Base-by-base conservation (phyloP, 1,140 invertebrate genomes). In the Apis dorsata region DNA sequence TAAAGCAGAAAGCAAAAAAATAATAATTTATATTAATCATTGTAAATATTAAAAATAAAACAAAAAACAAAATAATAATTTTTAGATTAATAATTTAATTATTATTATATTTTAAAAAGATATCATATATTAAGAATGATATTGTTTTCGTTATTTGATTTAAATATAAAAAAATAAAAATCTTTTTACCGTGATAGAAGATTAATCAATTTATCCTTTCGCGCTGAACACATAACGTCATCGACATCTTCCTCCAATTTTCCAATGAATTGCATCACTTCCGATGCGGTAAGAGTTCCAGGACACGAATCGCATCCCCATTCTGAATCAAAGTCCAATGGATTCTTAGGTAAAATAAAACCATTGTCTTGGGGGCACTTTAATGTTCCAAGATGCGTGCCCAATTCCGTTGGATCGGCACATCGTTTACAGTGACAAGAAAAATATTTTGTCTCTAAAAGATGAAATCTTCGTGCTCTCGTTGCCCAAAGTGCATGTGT, bases 401-500 rank as follows among this genome's bases (percentile, higher is more conserved):
- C 96, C 12, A 97, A 89, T 92, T 98, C 97, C 0, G 97, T 97
- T 24, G 97, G 96, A 93, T 98, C 97, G 3, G 93, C 91, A 85
- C 97, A 98, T 85, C 97, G 95, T 59, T 93, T 83, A 91, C 97
- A 98, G 79, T 93, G 93, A 83, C 97, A 98, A 9, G 93, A 91
- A 86, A 98, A 98, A 90, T 98, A 98, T 93, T 98, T 98, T 0
- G 96, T 97, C 71, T 96, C 95, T 66, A 95, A 94, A 8, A 98
- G 93, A 95, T 98, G 97, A 87, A 97, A 96, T 79, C 96, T 94
- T 85, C 98, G 94, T 21, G 96, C 95, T 88, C 96, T 95, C 0
- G 97, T 98, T 2, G 97, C 96, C 97, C 97, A 98, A 72, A 98
- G 92, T 8, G 97, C 97, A 90, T 98, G 97, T 2, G 97, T 97